Evolutionary conservation across 2,113 vertebrate genomes (phyloP), one percentile per base, ranked within the genome.

Genomic region (Prunella himalayana): DNA sequence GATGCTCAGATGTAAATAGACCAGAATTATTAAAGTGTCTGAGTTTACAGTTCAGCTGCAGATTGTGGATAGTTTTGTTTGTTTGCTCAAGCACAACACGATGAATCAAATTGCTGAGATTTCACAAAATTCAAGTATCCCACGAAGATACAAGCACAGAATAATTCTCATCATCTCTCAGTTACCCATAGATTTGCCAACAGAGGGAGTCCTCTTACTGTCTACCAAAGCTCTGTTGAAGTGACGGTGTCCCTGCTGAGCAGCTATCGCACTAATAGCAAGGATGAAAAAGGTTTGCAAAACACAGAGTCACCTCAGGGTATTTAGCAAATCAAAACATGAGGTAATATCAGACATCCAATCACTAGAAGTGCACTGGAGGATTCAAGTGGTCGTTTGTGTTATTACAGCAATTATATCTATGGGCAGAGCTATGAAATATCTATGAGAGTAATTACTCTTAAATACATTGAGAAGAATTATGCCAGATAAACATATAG

Each of bases 201-300:
- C 61, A 96, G 97, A 95, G 93, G 96, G 96, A 93, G 94, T 84
- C 54, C 90, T 95, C 90, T 69, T 60, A 88, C 92, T 78, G 57
- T 64, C 72, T 92, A 86, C 31, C 15, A 68, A 57, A 59, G 49
- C 35, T 53, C 22, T 23, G 41, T 44, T 1, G 0, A 44, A 0
- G 35, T 16, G 54, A 31, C 1, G 4, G 28, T 27, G 71, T 53
- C 66, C 71, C 87, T 79, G 42, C 85, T 86, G 64, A 63, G 65
- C 68, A 31, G 35, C 70, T 71, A 57, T 27, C 24, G 11, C 66
- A 59, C 27, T 87, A 83, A 91, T 15, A 78, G 66, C 47, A 63
- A 86, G 37, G 94, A 85, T 37, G 61, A 86, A 83, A 93, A 90
- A 63, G 31, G 39, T 56, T 75, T 92, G 66, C 81, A 73, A 90